A percentile compares a stretch with the other conserved stretches of the same genome.
Conservation (phyloP, 1,140 invertebrate genomes). For the Teleopsis dalmanni region DNA sequence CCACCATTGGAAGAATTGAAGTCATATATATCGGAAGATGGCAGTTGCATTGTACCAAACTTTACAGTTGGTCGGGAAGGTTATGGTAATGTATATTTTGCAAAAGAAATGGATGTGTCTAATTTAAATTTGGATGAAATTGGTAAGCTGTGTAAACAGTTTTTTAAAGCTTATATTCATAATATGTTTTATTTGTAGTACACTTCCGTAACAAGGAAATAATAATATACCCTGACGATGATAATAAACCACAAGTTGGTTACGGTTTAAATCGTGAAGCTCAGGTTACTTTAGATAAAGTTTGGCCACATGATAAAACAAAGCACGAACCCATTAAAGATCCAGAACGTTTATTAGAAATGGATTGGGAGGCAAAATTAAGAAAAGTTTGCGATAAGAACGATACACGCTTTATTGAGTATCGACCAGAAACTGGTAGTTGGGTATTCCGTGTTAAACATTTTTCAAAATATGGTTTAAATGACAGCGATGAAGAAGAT, state of each 20-base stretch:
- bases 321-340: slow-evolving; percentile 73
- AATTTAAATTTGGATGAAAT: slow-evolving; percentile 84
- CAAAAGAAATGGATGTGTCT: slow-evolving; percentile 78
- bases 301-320: slow-evolving; percentile 90
- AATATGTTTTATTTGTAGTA: slow-evolving; percentile 36
- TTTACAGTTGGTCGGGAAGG: slow-evolving; percentile 84
- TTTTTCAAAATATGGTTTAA: slow-evolving; percentile 93
- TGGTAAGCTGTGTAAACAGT: slow-evolving; percentile 36
- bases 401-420: slow-evolving; percentile 87
- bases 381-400: slow-evolving; percentile 77
- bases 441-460: slow-evolving; percentile 94
- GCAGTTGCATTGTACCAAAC: slow-evolving; percentile 77
- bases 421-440: slow-evolving; percentile 88
- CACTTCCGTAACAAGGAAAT: slow-evolving; percentile 72
- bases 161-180: slow-evolving; percentile 15
- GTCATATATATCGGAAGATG: slow-evolving; percentile 58
- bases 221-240: slow-evolving; percentile 63
- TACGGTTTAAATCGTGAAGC: slow-evolving; percentile 85
- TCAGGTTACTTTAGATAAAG: slow-evolving; percentile 85
- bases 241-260: slow-evolving; percentile 68
- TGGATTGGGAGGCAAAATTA: slow-evolving; percentile 85
- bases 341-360: slow-evolving; percentile 62
- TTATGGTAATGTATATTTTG: slow-evolving; percentile 89
- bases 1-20: slow-evolving; percentile 70
- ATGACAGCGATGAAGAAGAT: slow-evolving; percentile 72